Conservation (phyloP, 2,797 vertebrate genomes). For the Halcyon leucocephala region DNA sequence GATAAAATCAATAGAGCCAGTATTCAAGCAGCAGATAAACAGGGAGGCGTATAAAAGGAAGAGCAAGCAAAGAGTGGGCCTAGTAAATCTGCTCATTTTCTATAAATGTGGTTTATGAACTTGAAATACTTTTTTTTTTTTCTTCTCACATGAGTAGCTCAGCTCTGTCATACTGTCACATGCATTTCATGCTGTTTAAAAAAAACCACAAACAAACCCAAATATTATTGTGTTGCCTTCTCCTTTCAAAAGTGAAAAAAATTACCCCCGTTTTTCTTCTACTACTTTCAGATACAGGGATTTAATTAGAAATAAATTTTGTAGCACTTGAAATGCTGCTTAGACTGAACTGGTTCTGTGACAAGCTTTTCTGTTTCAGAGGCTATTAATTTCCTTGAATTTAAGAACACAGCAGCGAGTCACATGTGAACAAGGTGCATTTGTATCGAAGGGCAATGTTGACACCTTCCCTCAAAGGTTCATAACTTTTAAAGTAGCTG, state of each 20-base stretch:
- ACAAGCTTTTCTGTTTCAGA: neutral
- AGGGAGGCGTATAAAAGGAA: neutral
- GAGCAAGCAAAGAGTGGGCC: neutral
- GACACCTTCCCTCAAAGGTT: neutral
- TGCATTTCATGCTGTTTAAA: neutral
- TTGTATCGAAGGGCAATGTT: neutral
- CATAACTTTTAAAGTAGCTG: neutral
- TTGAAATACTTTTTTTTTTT: neutral
- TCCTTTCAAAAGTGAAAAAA: neutral
- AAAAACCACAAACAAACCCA: neutral
- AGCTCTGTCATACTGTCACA: neutral
- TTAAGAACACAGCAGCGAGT: neutral
- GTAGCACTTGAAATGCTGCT: neutral
- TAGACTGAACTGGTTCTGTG: neutral
- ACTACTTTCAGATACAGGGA: neutral
- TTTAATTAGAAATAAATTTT: neutral
- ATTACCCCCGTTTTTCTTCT: neutral
- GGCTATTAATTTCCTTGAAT: neutral
- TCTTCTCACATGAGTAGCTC: neutral
- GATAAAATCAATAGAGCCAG: neutral
- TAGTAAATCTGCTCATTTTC: neutral
- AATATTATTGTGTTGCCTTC: neutral
- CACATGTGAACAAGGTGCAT: neutral
- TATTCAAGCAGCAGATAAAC: neutral
- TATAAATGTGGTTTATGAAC: neutral